Percentiles rank a stretch among this genome's conserved stretches.
phyloP scores from a whole-genome alignment of 2,888 invertebrate species.

The Koerneria pararmatus region DNA sequence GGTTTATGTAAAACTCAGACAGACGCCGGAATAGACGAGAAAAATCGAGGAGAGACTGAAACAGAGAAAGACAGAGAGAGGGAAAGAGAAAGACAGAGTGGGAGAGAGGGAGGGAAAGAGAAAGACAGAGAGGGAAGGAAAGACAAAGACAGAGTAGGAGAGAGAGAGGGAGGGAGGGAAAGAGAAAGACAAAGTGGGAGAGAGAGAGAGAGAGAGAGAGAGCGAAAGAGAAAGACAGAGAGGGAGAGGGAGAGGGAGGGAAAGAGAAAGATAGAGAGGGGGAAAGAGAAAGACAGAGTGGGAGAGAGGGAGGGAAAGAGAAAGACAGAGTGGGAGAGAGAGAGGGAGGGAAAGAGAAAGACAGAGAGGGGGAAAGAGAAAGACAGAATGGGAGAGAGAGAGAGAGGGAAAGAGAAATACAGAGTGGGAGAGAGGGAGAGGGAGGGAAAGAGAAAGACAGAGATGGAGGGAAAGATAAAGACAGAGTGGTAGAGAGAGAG shows the following conservation, averaged over 20 bases:
- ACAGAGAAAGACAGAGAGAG: constrained; percentile 5
- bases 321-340: background rate
- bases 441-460: background rate
- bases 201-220: background rate
- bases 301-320: too few relatives aligned
- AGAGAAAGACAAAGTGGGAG: constrained; percentile 1
- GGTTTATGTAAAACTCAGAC: too few relatives aligned
- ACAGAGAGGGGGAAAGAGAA: background rate
- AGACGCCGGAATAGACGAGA: too few relatives aligned
- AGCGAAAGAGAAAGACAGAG: background rate
- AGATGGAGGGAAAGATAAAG: background rate
- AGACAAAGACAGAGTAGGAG: background rate
- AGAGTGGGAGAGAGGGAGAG: constrained; percentile 12
- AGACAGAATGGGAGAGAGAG: background rate
- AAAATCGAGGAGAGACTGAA: too few relatives aligned
- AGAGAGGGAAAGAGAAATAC: too few relatives aligned
- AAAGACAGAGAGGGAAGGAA: constrained; percentile 3
- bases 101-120: constrained; percentile 14
- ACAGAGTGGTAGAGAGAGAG: background rate
- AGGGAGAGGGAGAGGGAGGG: background rate
- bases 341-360: background rate
- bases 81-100: background rate
- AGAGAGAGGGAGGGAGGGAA: background rate
- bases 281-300: too few relatives aligned
- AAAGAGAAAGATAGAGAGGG: background rate